These are phyloP conservation scores for Noctuana brunneofusca DNA, from an alignment of 2,888 invertebrate species.

Conservation along the genomic window DNA sequence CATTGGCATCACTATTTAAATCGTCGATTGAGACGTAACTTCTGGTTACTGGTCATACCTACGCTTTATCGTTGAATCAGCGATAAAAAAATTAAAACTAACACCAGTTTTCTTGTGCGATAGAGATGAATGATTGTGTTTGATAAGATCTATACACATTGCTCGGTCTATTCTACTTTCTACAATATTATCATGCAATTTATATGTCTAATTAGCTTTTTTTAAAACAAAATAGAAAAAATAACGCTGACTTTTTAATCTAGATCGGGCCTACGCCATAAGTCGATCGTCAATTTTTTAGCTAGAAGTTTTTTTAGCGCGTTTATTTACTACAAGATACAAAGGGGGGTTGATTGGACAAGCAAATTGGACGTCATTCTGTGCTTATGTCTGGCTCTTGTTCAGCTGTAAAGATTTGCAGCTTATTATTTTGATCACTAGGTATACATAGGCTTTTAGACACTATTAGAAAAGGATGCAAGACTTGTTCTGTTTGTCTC, in stretches of 20 bases:
- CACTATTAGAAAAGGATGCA: no score
- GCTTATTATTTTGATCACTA: no score
- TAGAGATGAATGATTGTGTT: conserved; percentile 24
- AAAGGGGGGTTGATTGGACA: no score
- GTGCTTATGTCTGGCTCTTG: no score
- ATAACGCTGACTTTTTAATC: conserved; percentile 1
- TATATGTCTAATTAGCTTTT: conserved; percentile 13
- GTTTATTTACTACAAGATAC: no score
- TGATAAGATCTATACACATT: conserved; percentile 23
- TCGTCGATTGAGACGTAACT: conserved; percentile 9
- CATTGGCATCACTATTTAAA: conserved; percentile 1
- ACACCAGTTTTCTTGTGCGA: conserved; percentile 27
- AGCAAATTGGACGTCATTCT: no score
- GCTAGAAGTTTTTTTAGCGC: not conserved
- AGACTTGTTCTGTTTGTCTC: no score
- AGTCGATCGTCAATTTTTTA: not conserved
- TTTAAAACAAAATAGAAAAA: not conserved
- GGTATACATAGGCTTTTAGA: no score
- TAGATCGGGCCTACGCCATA: not conserved
- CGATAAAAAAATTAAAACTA: conserved; percentile 25
- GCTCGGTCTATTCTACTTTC: conserved; percentile 10
- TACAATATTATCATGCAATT: conserved; percentile 18
- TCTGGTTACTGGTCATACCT: conserved; percentile 15
- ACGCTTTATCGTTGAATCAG: conserved; percentile 18
- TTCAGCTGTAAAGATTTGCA: no score